Conservation (phyloP, 2,888 invertebrate species). For the Dasysyrphus albostriatus region DNA sequence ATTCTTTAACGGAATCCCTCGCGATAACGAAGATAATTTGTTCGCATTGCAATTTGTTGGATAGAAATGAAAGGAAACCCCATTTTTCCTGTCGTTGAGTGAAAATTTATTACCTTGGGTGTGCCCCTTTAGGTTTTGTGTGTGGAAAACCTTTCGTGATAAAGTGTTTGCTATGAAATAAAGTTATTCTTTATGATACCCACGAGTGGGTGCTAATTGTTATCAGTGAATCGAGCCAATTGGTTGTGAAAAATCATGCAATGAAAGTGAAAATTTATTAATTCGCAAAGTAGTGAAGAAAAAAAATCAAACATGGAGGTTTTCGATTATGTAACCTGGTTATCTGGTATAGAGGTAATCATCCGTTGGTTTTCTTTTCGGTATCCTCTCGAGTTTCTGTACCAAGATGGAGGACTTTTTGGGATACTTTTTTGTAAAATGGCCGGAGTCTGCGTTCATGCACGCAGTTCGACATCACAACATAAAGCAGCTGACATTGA, state of each 20-base stretch:
- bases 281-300: conserved; percentile 11
- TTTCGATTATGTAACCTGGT: conserved; percentile 66
- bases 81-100: conserved; percentile 22
- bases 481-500: conserved; percentile 62
- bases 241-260: conserved; percentile 42
- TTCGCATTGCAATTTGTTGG: conserved; percentile 37
- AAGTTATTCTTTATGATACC: conserved; percentile 57
- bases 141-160: conserved; percentile 43
- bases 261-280: conserved; percentile 40
- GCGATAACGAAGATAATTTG: conserved; percentile 38
- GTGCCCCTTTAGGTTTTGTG: conserved; percentile 52
- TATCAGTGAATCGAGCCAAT: conserved; percentile 53
- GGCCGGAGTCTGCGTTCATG: conserved; percentile 69
- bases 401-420: conserved; percentile 73
- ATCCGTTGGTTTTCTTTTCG: conserved; percentile 56
- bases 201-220: conserved; percentile 62
- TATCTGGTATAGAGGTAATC: conserved; percentile 45
- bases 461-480: conserved; percentile 61
- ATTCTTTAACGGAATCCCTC: conserved; percentile 37
- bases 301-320: conserved; percentile 70
- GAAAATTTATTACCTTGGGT: conserved; percentile 72
- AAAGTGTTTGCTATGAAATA: conserved; percentile 48
- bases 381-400: conserved; percentile 62
- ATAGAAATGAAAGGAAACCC: conserved; percentile 20
- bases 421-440: conserved; percentile 59